Conservation (phyloP, 2,113 vertebrate genomes). For the Scomber scombrus region DNA sequence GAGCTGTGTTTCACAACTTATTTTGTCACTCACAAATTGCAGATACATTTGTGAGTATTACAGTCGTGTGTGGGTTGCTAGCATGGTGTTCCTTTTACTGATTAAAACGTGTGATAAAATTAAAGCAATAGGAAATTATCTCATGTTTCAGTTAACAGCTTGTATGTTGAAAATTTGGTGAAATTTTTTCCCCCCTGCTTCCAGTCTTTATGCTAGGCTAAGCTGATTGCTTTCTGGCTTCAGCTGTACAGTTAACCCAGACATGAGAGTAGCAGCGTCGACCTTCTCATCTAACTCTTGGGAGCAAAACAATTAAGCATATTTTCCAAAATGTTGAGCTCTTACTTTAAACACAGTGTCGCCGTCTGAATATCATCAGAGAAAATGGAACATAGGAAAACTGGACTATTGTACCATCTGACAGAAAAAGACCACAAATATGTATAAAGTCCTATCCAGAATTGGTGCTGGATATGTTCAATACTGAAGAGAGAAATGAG, state of each 20-base stretch:
- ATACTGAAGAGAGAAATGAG: background rate
- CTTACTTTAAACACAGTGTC: background rate
- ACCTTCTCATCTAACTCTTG: background rate
- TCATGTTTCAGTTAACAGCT: no score
- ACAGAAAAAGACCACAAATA: slow-evolving; percentile 11
- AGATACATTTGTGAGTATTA: no score
- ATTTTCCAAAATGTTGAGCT: background rate
- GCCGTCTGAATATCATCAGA: background rate
- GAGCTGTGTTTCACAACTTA: no score
- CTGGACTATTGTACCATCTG: background rate
- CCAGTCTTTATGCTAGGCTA: background rate
- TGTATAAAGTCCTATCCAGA: background rate
- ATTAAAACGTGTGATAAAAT: no score
- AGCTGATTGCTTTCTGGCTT: background rate
- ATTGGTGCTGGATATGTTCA: background rate
- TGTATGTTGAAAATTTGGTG: no score
- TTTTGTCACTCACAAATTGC: no score
- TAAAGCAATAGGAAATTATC: no score
- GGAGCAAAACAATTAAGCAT: background rate
- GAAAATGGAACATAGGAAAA: slow-evolving; percentile 16
- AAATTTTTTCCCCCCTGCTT: no score
- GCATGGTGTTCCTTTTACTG: no score
- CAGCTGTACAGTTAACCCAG: background rate
- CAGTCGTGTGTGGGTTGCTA: no score
- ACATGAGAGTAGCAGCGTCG: background rate